Evolutionary conservation across 2,888 invertebrate genomes (phyloP), one percentile per base, ranked within the genome.

Genomic region (Micoletzkya japonica): DNA sequence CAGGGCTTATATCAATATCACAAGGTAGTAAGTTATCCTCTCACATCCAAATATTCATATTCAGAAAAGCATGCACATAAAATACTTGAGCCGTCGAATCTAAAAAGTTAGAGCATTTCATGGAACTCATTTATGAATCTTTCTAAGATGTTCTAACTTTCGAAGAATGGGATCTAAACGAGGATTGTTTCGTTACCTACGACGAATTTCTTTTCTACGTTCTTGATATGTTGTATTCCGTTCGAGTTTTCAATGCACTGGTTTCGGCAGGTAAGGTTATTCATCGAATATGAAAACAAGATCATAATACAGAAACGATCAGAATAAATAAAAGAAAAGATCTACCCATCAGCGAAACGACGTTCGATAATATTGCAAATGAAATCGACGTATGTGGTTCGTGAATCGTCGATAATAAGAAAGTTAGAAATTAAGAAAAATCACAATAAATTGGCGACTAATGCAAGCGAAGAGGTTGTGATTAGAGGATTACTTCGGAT

Each of bases 151-250:
- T 66, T 4, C 37, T 66, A 1, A 66, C 64, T 2, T 66, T 66
- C 28, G 34, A 34, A 1, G 64, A 66, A 30, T 66, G 64, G 64
- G 64, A 66, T 37, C 52, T 66, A 36, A 66, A 66, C 28, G 30
- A 54, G 36, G 64, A 66, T 54, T 66, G 64, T 24, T 66, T 66
- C 54, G 64, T 66, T 24, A 66, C 64, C 7, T 66, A 54, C 54
- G 36, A 54, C 2, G 64, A 66, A 44, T 66, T 66, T 37, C 20
- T 66, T 50, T 37, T 36, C 17, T 66, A 52, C 10, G 39, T 66
- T 44, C 64, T 66, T 17, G 64, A 66, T 54, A 52, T 54, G 54
- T 7, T 66, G 10, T 66, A 54, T 37, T 17, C 52, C 37, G 54
- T 54, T 30, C n/a, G 64, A 6, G 20, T 28, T 17, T 66, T 24